These are phyloP conservation scores for Semicossyphus pulcher DNA, from an alignment of 2,113 vertebrate species.

Conservation along the genomic window DNA sequence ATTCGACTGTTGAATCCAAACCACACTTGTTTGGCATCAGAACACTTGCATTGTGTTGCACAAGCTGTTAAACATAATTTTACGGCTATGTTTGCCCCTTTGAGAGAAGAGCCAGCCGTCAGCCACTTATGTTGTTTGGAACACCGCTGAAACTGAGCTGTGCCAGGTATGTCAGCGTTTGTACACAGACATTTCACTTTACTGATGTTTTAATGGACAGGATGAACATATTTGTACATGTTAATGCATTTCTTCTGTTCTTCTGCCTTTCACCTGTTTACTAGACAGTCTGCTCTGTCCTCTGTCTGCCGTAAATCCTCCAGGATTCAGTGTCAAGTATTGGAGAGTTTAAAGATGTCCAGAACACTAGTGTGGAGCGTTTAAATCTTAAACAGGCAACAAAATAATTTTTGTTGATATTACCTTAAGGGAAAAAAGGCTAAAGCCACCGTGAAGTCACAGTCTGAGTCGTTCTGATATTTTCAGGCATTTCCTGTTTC, in stretches of 20 bases:
- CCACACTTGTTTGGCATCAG: constrained; percentile 45
- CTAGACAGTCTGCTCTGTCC: too few relatives aligned
- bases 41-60: constrained; percentile 24
- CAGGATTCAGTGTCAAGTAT: too few relatives aligned
- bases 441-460: background rate
- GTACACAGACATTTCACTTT: background rate
- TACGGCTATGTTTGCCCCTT: constrained; percentile 32
- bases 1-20: constrained; percentile 38
- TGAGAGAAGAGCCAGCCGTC: constrained; percentile 17
- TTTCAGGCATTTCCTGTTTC: constrained; percentile 26
- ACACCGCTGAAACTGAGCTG: constrained; percentile 18
- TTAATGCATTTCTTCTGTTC: background rate
- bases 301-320: too few relatives aligned
- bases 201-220: background rate
- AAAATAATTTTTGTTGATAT: too few relatives aligned
- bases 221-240: background rate
- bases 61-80: constrained; percentile 47
- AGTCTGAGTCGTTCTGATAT: background rate
- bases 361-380: too few relatives aligned
- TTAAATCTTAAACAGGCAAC: too few relatives aligned
- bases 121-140: constrained; percentile 30
- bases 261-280: too few relatives aligned
- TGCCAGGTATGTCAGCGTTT: background rate
- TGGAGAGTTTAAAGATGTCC: too few relatives aligned
- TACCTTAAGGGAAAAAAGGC: too few relatives aligned